phyloP scores from a whole-genome alignment of 2,888 invertebrate genomes.

The Leptinotarsa tumamoca region DNA sequence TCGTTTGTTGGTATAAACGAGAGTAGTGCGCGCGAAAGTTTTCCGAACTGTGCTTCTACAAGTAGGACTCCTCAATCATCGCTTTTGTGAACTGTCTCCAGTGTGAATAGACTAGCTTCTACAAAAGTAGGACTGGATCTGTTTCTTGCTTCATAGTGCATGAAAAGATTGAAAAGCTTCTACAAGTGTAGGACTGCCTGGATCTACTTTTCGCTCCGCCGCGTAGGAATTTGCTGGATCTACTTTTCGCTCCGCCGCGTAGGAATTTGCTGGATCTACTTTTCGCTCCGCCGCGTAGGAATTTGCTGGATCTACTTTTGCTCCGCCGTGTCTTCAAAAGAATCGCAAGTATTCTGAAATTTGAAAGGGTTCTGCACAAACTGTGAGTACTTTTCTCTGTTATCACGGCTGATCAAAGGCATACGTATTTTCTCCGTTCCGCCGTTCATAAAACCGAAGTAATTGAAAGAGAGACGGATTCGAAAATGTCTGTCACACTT shows the following conservation, averaged over 20 bases:
- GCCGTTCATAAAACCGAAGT: not conserved
- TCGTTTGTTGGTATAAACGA: not conserved
- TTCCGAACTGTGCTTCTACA: constrained; percentile 15
- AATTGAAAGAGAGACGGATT: not conserved
- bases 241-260: no score
- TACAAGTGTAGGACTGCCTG: constrained; percentile 1
- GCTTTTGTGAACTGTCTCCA: not conserved
- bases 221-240: no score
- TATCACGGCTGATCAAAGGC: constrained; percentile 13
- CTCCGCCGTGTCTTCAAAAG: not conserved
- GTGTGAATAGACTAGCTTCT: not conserved
- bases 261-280: no score
- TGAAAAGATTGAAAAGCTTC: not conserved
- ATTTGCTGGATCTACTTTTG: no score
- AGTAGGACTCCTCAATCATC: constrained; percentile 1
- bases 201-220: not conserved
- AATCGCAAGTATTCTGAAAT: not conserved
- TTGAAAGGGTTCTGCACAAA: constrained; percentile 1
- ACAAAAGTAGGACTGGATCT: not conserved
- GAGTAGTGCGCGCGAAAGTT: constrained; percentile 1
- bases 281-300: no score
- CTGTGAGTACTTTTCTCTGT: constrained; percentile 4
- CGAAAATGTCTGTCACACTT: constrained; percentile 11
- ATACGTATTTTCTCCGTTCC: constrained; percentile 11
- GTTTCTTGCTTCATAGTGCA: not conserved